Evolutionary conservation across 2,888 invertebrate species (phyloP).

Genomic region (Hipparchia semele): DNA sequence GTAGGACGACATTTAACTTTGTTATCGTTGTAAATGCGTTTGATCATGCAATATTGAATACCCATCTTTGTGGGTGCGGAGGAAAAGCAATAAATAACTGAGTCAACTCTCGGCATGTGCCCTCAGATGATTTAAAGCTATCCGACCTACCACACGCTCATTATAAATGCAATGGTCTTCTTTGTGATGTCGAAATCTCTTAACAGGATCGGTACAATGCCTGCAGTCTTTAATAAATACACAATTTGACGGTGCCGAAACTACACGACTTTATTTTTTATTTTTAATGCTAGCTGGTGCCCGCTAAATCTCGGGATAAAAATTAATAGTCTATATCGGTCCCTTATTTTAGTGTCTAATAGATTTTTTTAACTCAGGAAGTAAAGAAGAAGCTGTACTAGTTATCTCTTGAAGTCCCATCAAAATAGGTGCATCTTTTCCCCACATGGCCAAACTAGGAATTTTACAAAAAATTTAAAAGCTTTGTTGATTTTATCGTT

Average conservation of each 20-base stretch:
- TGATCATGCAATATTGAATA: slow-evolving; percentile 61
- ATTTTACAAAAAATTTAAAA: no score
- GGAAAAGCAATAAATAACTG: slow-evolving; percentile 65
- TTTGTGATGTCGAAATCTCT: slow-evolving; percentile 28
- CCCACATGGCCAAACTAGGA: no score
- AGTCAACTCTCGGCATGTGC: slow-evolving; percentile 51
- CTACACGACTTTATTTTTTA: neutral
- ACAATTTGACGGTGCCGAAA: neutral
- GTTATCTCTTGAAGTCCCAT: no score
- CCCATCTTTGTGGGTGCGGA: slow-evolving; percentile 54
- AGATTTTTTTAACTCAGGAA: no score
- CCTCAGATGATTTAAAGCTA: slow-evolving; percentile 59
- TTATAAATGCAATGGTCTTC: slow-evolving; percentile 32
- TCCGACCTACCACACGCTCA: slow-evolving; percentile 49
- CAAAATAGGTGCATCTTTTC: no score
- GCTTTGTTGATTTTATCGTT: no score
- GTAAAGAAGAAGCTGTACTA: no score
- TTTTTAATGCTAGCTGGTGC: no score
- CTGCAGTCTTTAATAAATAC: neutral
- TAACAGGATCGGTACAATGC: neutral
- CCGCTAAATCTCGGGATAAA: no score
- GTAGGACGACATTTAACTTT: slow-evolving; percentile 47
- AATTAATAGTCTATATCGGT: no score
- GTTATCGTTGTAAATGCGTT: slow-evolving; percentile 61
- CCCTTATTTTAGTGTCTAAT: no score